Base-by-base conservation (phyloP, 2,797 vertebrate genomes). In the Bovichtus diacanthus region DNA sequence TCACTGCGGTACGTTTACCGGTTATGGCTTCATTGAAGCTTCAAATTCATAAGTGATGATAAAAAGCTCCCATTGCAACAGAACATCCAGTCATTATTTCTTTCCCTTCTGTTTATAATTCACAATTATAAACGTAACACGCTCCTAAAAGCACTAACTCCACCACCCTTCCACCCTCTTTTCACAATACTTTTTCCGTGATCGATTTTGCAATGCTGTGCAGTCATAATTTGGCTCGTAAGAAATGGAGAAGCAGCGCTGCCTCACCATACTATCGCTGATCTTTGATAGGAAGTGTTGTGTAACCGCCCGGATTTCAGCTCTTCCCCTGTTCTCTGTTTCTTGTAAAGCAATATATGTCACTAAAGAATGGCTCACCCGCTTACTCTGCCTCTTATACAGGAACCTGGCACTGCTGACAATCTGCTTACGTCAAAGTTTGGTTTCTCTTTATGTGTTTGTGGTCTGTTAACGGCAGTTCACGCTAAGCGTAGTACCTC, bases 241-340 rank as follows among this genome's bases (percentile, higher is more conserved):
- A 74, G 31, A 68, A 65, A 38, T 38, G n/a, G 31, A 66, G 44
- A 36, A 50, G 65, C 61, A 54, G 66, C 2, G 1, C 34, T 21
- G 5, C 64, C 18, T 70, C 34, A 46, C 15, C 56, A 9, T 53
- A n/a, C 0, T 43, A 18, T 41, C 46, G 73, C 80, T 78, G 79
- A 41, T 74, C 71, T 83, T 74, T 87, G 72, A 83, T 80, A 82
- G 80, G 69, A 88, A 83, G 73, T 53, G 73, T 91, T 91, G 84
- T 53, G 69, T 82, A 90, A 93, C 78, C 11, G 7, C 74, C 34
- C 15, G 0, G n/a, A 63, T 83, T 89, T 83, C 81, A 55, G 21
- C 70, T 83, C 56, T 78, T 34, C 34, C 31, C 36, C 31, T 16
- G n/a, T 38, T 21, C 11, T 78, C 58, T 68, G 70, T 85, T 93